phyloP scores from a whole-genome alignment of 2,888 invertebrate genomes.

The Macrophya annulata region DNA sequence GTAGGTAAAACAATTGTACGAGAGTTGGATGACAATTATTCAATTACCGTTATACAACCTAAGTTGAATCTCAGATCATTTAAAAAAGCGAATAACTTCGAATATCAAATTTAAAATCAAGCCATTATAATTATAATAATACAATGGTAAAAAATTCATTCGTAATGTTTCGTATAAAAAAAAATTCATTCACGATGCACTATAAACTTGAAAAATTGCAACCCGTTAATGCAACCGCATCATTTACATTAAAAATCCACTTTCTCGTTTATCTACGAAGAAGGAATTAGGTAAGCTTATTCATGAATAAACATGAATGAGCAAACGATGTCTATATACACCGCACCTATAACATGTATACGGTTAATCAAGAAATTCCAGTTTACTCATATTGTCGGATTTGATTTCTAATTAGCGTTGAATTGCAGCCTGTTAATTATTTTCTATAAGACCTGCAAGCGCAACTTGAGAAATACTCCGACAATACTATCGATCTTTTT shows the following conservation, averaged over 20 bases:
- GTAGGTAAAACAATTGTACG: constrained; percentile 1
- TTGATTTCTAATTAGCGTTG: constrained; percentile 26
- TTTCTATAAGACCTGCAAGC: not conserved
- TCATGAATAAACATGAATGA: constrained; percentile 41
- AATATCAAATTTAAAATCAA: not conserved
- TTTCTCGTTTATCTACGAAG: constrained; percentile 9
- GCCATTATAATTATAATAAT: not conserved
- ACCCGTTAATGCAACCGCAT: not conserved
- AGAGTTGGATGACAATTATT: constrained; percentile 14
- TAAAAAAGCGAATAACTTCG: constrained; percentile 3
- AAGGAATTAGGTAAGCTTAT: not conserved
- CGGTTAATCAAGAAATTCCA: constrained; percentile 17
- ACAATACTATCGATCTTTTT: constrained; percentile 11
- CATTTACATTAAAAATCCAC: not conserved
- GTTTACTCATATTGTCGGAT: not conserved
- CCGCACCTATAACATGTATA: not conserved
- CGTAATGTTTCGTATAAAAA: not conserved
- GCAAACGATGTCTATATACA: not conserved
- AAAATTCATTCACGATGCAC: not conserved
- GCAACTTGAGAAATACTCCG: not conserved
- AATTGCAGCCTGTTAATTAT: not conserved
- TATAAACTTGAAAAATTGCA: not conserved
- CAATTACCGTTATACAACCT: not conserved
- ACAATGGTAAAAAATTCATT: not conserved
- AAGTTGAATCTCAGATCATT: not conserved